phyloP scores from a whole-genome alignment of 2,797 vertebrate genomes.

The Chaetophractus vellerosus region DNA sequence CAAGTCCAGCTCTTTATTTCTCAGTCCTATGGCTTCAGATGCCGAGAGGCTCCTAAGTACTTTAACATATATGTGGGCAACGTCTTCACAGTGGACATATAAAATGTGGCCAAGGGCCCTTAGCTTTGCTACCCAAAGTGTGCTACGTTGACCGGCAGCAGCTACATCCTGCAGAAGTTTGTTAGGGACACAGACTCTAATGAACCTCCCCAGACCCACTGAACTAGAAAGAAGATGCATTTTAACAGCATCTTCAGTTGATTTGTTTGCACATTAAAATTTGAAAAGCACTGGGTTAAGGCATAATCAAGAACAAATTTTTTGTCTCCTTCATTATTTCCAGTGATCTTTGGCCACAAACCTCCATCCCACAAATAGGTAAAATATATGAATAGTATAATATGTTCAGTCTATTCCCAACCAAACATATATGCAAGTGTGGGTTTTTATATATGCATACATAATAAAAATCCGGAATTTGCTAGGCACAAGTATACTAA shows the following conservation, averaged over 20 bases:
- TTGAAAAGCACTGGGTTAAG: neutral
- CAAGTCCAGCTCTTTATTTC: rapidly evolving
- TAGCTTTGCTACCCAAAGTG: neutral
- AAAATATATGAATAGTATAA: neutral
- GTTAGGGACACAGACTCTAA: rapidly evolving
- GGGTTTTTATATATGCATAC: rapidly evolving
- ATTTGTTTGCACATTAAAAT: rapidly evolving
- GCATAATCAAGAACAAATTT: neutral
- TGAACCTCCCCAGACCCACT: rapidly evolving
- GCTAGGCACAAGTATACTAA: rapidly evolving
- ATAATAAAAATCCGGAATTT: neutral
- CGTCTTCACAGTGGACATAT: neutral
- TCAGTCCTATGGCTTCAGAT: too few species aligned
- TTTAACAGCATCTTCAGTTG: neutral
- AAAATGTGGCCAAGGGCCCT: neutral
- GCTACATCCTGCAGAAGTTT: rapidly evolving
- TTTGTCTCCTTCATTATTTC: neutral
- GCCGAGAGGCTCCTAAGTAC: neutral
- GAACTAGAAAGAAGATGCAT: neutral
- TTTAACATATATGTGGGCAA: rapidly evolving
- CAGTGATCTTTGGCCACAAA: neutral
- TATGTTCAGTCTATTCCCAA: neutral
- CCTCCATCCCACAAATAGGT: rapidly evolving
- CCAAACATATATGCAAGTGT: neutral
- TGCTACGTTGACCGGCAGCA: rapidly evolving